Conservation (phyloP, 2,797 vertebrate genomes). For the Rhadinocentrus ornatus region DNA sequence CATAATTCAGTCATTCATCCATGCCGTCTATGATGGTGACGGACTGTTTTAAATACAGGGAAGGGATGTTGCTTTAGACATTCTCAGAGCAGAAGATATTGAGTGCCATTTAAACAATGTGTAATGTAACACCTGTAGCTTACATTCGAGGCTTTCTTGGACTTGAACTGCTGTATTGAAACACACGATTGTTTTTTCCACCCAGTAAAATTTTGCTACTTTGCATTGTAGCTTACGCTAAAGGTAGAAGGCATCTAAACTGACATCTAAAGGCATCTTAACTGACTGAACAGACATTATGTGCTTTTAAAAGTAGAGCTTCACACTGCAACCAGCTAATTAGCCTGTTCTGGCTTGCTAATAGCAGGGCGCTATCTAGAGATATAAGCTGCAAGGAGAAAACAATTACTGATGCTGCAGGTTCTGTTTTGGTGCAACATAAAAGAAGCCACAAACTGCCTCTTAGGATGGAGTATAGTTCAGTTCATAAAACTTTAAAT, state of each 20-base stretch:
- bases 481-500: too few species aligned
- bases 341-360: not conserved
- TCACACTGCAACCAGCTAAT: not conserved
- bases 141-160: not conserved
- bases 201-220: not conserved
- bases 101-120: too few species aligned
- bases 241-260: too few species aligned
- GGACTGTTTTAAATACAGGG: not conserved
- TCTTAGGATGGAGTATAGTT: too few species aligned
- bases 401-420: not conserved
- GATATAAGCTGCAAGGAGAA: not conserved
- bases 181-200: not conserved
- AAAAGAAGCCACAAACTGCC: not conserved
- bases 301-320: not conserved
- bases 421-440: not conserved
- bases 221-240: not conserved
- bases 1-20: not conserved
- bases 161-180: not conserved
- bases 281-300: conserved; percentile 5
- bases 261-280: too few species aligned
- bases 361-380: not conserved
- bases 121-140: too few species aligned
- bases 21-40: not conserved
- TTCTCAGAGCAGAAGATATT: too few species aligned
- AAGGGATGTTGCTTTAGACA: too few species aligned